Conservation (phyloP, 2,113 vertebrate genomes). For the Amblyornis subalaris region DNA sequence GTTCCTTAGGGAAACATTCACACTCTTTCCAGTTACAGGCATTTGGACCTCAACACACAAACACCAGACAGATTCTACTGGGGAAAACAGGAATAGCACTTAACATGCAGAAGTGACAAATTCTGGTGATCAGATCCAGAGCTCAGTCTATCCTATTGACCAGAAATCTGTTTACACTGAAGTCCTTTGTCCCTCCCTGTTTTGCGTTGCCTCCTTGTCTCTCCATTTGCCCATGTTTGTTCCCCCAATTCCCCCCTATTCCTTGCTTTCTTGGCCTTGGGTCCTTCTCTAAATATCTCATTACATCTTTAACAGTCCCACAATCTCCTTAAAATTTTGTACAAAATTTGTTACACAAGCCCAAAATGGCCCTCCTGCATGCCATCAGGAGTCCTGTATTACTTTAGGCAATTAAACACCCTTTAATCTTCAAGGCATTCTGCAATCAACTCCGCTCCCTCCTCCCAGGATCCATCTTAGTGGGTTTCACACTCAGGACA, state of each 20-base stretch:
- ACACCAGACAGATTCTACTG: background rate
- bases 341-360: background rate
- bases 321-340: background rate
- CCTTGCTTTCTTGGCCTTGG: background rate
- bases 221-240: background rate
- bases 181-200: background rate
- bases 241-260: fast-evolving
- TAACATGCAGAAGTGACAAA: background rate
- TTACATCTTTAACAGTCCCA: background rate
- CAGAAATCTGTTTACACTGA: background rate
- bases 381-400: background rate
- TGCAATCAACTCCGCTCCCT: background rate
- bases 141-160: background rate
- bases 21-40: background rate
- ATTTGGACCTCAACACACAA: background rate
- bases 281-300: background rate
- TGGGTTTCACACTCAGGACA: background rate
- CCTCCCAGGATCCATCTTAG: too few species aligned
- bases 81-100: background rate
- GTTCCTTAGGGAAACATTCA: background rate
- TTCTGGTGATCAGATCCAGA: background rate
- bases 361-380: background rate
- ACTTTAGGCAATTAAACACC: background rate
- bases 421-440: background rate
- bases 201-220: background rate